Evolutionary conservation across 2,888 invertebrate genomes (phyloP), one percentile per base, ranked within the genome.

Genomic region (Parnassius mnemosyne): DNA sequence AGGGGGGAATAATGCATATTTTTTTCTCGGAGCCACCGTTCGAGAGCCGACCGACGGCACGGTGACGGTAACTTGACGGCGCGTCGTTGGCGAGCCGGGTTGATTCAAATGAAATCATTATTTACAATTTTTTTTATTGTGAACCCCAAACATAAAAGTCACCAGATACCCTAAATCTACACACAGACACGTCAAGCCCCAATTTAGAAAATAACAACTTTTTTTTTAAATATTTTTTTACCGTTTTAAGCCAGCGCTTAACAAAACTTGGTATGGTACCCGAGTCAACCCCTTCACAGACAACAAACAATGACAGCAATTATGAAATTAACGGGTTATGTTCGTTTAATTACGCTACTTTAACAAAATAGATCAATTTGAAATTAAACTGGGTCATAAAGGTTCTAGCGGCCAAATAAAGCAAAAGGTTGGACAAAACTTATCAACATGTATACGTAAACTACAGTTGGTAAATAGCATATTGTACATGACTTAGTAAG

Each of bases 1-100:
- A 69, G 78, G 75, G 70, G 65, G 70, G 65, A 79, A 85, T 86
- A 87, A 87, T 88, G 88, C 87, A 88, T 89, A 87, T 88, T 87
- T 87, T 85, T 83, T 81, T 47, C 57, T 54, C 59, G 13, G 49
- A 13, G 13, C 2, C 9, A 65, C 62, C 64, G 57, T 60, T 50
- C 52, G 49, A 52, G 56, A 49, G 25, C 34, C 49, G 57, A 25
- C 13, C 57, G 57, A 49, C 2, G n/a, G 12, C 46, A 46, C 11
- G 7, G 7, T 5, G 46, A 46, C 11, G 46, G 11, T 3, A 12
- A 46, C 46, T 34, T 34, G 3, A 44, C 11, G 11, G 11, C 49
- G 44, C 49, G 3, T 10, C 20, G 16, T 16, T 10, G 16, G 20
- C 13, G 51, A 11, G 20, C 20, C 51, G 25, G 10, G 10, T 11